Evolutionary conservation across 2,797 vertebrate genomes (phyloP).

Genomic region (Epinephelus coioides): DNA sequence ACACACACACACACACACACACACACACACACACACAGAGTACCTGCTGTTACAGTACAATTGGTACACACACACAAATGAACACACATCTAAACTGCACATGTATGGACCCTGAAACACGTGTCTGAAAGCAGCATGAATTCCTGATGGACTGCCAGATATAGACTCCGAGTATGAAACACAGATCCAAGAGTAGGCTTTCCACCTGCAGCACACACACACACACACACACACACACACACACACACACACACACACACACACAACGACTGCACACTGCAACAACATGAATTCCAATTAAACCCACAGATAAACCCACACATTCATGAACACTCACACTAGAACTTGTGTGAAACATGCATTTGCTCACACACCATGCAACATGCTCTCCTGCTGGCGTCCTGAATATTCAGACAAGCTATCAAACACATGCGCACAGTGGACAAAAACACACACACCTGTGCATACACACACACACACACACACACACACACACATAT

Average conservation of each 20-base stretch:
- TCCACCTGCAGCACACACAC: background rate
- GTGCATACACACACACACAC: background rate
- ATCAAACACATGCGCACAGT: constrained; percentile 26
- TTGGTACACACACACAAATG: background rate
- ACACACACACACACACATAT: background rate
- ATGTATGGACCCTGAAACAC: constrained; percentile 23
- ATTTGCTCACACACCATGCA: constrained; percentile 60
- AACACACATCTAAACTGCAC: constrained; percentile 9
- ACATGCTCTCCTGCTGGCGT: constrained; percentile 62
- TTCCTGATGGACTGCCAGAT: constrained; percentile 31
- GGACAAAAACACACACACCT: constrained; percentile 15
- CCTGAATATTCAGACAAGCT: constrained; percentile 39
- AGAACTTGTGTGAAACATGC: constrained; percentile 32
- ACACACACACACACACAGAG: background rate
- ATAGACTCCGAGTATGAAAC: constrained; percentile 34
- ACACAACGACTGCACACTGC: background rate
- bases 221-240: constrained; percentile 7
- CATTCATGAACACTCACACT: background rate
- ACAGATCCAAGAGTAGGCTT: constrained; percentile 32
- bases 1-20: background rate
- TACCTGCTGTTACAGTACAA: background rate
- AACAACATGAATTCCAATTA: constrained; percentile 28
- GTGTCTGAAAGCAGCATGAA: constrained; percentile 34
- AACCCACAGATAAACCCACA: background rate
- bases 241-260: constrained; percentile 8